Conservation (phyloP, 2,113 vertebrate species). For the Bos indicus region DNA sequence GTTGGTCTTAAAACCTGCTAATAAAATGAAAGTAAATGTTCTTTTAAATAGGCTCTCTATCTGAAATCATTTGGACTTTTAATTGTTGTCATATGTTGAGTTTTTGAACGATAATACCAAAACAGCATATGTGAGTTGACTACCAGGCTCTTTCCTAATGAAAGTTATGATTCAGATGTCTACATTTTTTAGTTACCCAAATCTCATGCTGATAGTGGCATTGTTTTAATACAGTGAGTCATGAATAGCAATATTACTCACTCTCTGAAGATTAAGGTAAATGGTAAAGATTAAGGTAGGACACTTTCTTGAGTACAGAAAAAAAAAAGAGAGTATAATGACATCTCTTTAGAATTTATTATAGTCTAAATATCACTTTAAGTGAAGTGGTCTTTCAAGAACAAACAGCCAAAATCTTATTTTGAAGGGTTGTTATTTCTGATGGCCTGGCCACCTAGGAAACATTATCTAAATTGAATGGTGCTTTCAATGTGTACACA, state of each 20-base stretch:
- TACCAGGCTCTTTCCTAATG: neutral
- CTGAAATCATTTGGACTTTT: constrained; percentile 44
- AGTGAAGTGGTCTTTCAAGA: constrained; percentile 32
- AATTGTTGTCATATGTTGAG: constrained; percentile 20
- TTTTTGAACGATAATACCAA: constrained; percentile 50
- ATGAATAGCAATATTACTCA: constrained; percentile 16
- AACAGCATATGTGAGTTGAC: constrained; percentile 30
- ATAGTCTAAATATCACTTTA: constrained; percentile 1
- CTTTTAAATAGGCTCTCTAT: constrained; percentile 31
- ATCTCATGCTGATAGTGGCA: neutral
- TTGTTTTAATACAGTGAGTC: constrained; percentile 11
- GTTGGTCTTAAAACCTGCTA: constrained; percentile 49
- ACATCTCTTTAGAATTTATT: constrained; percentile 36
- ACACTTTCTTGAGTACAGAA: constrained; percentile 1
- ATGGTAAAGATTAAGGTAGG: constrained; percentile 36
- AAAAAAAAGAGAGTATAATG: constrained; percentile 38
- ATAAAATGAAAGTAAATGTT: constrained; percentile 55
- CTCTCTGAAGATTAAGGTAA: constrained; percentile 40
- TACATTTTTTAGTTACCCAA: neutral
- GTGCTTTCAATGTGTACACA: neutral
- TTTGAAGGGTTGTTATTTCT: constrained; percentile 23
- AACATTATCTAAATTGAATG: neutral
- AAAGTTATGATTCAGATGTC: constrained; percentile 28
- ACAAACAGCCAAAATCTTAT: neutral
- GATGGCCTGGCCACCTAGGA: neutral